Conservation (phyloP, 1,140 invertebrate genomes). For the Popillia japonica region DNA sequence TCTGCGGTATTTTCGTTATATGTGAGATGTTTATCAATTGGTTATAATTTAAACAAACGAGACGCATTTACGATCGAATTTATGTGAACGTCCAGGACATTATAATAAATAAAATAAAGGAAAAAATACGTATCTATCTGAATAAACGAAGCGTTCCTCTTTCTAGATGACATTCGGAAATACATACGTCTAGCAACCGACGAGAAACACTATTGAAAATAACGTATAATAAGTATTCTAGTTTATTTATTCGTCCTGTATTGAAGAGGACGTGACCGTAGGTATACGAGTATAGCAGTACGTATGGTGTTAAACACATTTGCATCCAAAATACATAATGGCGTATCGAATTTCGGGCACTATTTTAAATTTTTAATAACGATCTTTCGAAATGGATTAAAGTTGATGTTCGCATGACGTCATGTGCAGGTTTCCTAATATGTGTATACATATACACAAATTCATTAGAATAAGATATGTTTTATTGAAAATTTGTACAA, state of each 20-base stretch:
- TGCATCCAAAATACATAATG: conserved; percentile 12
- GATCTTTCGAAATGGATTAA: not conserved
- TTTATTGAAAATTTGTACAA: not conserved
- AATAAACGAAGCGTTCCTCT: not conserved
- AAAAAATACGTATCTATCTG: not conserved
- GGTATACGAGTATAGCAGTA: conserved; percentile 2
- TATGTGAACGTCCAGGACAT: conserved; percentile 14
- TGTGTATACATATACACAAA: not conserved
- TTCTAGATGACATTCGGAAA: conserved; percentile 12
- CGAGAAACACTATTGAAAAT: not conserved
- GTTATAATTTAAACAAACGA: conserved; percentile 28
- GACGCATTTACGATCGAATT: conserved; percentile 29
- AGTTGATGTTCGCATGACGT: not conserved
- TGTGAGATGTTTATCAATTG: conserved; percentile 30
- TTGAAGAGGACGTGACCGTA: not conserved
- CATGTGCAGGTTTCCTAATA: not conserved
- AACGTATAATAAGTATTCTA: not conserved
- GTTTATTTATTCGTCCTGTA: conserved; percentile 20
- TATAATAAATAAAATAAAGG: conserved; percentile 28
- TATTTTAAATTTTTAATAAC: conserved; percentile 7
- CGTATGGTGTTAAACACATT: conserved; percentile 1
- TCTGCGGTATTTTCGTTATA: conserved; percentile 17
- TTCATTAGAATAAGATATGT: not conserved
- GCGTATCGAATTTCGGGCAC: conserved; percentile 11
- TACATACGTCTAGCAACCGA: not conserved